Evolutionary conservation across 1,140 invertebrate species (phyloP).

Genomic region (Antheraea pernyi): DNA sequence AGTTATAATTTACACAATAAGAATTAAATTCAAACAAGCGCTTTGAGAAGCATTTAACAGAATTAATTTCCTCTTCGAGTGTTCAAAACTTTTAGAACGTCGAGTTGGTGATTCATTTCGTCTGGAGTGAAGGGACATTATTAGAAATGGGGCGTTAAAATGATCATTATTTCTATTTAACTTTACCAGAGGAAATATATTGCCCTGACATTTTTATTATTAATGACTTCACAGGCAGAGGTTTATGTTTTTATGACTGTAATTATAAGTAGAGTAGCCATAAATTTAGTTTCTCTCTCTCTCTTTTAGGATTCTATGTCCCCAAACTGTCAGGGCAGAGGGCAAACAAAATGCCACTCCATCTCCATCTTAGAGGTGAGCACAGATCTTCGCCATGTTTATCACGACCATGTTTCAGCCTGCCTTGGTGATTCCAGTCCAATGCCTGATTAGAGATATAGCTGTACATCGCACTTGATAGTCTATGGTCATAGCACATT

Average conservation of each 20-base stretch:
- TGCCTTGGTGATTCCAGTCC: too few species aligned
- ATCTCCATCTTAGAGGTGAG: too few species aligned
- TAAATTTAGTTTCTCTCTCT: too few species aligned
- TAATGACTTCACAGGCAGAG: neutral
- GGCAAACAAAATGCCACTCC: too few species aligned
- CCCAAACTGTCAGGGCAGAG: too few species aligned
- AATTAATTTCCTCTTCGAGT: constrained; percentile 1
- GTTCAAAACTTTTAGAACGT: neutral
- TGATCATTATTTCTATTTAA: neutral
- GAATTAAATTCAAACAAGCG: neutral
- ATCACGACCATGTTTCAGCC: too few species aligned
- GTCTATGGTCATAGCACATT: too few species aligned
- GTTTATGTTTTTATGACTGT: neutral
- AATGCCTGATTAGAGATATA: too few species aligned
- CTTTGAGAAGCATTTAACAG: neutral
- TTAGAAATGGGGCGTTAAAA: constrained; percentile 1
- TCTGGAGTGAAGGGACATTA: neutral
- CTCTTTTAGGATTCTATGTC: too few species aligned
- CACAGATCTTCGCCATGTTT: too few species aligned
- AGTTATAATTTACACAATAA: neutral
- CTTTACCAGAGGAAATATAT: neutral
- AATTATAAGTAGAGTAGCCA: neutral
- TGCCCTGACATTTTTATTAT: neutral
- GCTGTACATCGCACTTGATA: too few species aligned
- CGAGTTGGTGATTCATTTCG: neutral